These are phyloP conservation scores for Leptinotarsa tumamoca DNA, from an alignment of 2,888 invertebrate genomes.

Conservation along the genomic window DNA sequence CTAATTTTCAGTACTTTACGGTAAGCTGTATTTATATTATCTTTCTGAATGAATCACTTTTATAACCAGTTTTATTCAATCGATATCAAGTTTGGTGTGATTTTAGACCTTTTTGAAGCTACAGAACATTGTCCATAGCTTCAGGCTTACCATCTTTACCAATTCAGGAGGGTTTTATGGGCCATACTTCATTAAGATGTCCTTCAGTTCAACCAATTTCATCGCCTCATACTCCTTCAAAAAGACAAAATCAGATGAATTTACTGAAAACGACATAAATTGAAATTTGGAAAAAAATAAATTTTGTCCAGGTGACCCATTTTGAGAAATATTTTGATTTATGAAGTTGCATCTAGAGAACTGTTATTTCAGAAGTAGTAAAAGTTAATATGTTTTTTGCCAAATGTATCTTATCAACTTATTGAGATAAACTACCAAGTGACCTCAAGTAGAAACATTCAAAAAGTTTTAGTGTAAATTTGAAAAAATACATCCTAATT, in stretches of 20 bases:
- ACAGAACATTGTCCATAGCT: constrained; percentile 88
- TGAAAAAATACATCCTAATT: too few species aligned
- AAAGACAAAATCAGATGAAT: constrained; percentile 32
- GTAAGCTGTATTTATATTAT: too few species aligned
- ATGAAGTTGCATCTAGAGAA: neutral
- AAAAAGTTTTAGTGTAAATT: too few species aligned
- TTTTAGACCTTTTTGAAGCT: constrained; percentile 79
- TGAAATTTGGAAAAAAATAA: too few species aligned
- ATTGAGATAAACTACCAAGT: too few species aligned
- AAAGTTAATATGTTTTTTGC: too few species aligned
- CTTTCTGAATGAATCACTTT: too few species aligned
- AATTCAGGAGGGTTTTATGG: constrained; percentile 88
- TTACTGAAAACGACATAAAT: neutral
- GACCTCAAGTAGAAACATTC: too few species aligned
- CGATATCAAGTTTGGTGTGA: constrained; percentile 42
- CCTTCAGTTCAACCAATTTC: constrained; percentile 90
- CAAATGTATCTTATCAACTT: too few species aligned
- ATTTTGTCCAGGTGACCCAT: neutral
- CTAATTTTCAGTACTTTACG: too few species aligned
- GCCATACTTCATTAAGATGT: constrained; percentile 85
- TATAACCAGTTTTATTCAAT: too few species aligned
- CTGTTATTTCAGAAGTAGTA: too few species aligned
- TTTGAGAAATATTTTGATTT: neutral
- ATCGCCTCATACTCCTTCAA: constrained; percentile 96
- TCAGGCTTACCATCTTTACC: constrained; percentile 92